phyloP scores from a whole-genome alignment of 2,797 vertebrate genomes.

The Carduelis carduelis region DNA sequence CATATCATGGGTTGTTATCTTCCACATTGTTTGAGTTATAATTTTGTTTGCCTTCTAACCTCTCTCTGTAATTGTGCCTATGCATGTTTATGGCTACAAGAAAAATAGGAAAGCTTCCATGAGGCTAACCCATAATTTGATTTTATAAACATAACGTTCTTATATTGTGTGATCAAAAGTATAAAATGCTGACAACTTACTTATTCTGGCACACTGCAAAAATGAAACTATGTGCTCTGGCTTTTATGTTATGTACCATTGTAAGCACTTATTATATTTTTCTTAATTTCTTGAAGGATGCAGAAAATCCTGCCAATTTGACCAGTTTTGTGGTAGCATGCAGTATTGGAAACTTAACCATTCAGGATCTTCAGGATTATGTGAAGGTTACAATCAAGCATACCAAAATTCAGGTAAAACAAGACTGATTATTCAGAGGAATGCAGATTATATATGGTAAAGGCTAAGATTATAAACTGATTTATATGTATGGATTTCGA shows the following conservation, averaged over 20 bases:
- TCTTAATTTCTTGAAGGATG: conserved; percentile 68
- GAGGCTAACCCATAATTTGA: conserved; percentile 43
- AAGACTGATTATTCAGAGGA: not conserved
- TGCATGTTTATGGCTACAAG: conserved; percentile 41
- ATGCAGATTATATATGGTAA: not conserved
- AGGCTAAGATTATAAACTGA: not conserved
- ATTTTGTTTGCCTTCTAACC: conserved; percentile 21
- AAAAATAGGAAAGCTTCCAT: conserved; percentile 38
- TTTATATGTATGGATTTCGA: not conserved
- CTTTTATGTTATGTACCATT: not conserved
- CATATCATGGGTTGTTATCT: conserved; percentile 54
- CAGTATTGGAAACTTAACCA: conserved; percentile 88
- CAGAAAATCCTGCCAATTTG: conserved; percentile 66
- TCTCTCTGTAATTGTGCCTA: not conserved
- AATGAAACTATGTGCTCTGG: conserved; percentile 26
- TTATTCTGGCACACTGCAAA: conserved; percentile 43
- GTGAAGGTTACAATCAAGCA: conserved; percentile 88
- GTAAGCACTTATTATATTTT: conserved; percentile 27
- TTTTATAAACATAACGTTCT: conserved; percentile 66
- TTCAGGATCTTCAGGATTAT: conserved; percentile 82
- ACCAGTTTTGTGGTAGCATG: conserved; percentile 96
- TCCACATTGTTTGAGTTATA: conserved; percentile 59
- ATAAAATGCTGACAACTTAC: conserved; percentile 62
- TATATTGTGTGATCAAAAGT: conserved; percentile 49
- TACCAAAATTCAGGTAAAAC: conserved; percentile 79